These are phyloP conservation scores for Tribolium madens DNA, from an alignment of 1,140 invertebrate genomes.

Conservation along the genomic window DNA sequence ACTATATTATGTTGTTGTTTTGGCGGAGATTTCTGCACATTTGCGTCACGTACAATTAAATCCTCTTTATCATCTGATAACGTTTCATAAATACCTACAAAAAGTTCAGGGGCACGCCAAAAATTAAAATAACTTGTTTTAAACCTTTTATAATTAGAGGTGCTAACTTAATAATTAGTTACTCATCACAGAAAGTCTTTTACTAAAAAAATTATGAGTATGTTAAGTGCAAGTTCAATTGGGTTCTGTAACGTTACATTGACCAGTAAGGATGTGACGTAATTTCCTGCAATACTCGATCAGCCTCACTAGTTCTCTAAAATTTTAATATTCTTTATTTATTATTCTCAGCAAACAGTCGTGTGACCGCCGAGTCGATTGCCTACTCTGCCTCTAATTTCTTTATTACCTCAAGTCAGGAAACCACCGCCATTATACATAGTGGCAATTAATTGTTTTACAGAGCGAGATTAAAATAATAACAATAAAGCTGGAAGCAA, in stretches of 20 bases:
- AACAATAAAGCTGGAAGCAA: not conserved
- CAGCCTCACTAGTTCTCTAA: not conserved
- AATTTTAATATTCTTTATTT: conserved; percentile 2
- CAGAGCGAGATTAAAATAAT: not conserved
- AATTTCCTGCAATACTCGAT: conserved; percentile 22
- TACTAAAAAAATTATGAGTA: not conserved
- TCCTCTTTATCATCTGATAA: no score
- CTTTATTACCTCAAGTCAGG: not conserved
- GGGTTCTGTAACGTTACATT: conserved; percentile 37
- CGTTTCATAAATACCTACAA: no score
- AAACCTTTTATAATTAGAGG: not conserved
- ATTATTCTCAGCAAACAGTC: not conserved
- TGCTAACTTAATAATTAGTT: not conserved
- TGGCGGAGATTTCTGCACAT: no score
- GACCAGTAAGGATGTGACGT: conserved; percentile 32
- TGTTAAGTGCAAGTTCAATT: conserved; percentile 19
- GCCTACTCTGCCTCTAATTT: not conserved
- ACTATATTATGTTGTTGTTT: no score
- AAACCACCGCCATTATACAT: not conserved
- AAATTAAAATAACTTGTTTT: no score
- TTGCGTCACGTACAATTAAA: no score
- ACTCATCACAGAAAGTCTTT: not conserved
- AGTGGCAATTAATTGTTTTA: not conserved
- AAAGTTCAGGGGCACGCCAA: no score
- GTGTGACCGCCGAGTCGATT: not conserved